Evolutionary conservation across 1,140 invertebrate genomes (phyloP).

Genomic region (Sesamia nonagrioides): DNA sequence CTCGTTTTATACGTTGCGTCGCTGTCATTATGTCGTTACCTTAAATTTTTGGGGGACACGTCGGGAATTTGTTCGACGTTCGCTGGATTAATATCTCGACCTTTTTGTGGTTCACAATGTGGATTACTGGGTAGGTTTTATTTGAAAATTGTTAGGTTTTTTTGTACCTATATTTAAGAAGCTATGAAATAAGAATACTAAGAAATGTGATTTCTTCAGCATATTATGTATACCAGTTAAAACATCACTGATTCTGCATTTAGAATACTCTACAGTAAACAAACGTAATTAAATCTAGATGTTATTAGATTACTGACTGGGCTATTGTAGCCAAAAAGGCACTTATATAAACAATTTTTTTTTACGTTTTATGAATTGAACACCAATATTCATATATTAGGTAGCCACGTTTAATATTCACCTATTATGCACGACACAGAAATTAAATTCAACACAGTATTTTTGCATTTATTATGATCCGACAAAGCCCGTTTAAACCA

Average conservation of each 20-base stretch:
- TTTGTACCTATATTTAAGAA: too few species aligned
- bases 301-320: too few species aligned
- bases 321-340: too few species aligned
- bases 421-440: too few species aligned
- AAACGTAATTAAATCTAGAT: too few species aligned
- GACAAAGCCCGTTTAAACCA: not conserved
- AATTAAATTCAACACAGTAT: not conserved
- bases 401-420: not conserved
- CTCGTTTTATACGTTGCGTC: conserved; percentile 68
- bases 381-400: not conserved
- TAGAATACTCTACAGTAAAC: too few species aligned
- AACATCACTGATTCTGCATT: too few species aligned
- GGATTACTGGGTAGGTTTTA: conserved; percentile 10
- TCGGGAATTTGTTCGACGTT: conserved; percentile 70
- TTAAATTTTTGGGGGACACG: conserved; percentile 74
- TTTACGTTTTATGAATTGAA: too few species aligned
- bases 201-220: too few species aligned
- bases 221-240: too few species aligned
- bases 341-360: too few species aligned
- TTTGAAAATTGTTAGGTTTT: not conserved
- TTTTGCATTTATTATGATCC: not conserved
- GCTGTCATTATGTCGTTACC: conserved; percentile 83
- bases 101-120: conserved; percentile 46
- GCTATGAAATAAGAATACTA: too few species aligned
- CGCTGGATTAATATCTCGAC: conserved; percentile 60